These are phyloP conservation scores for Antennarius striatus DNA, from an alignment of 2,113 vertebrate species.

Conservation along the genomic window DNA sequence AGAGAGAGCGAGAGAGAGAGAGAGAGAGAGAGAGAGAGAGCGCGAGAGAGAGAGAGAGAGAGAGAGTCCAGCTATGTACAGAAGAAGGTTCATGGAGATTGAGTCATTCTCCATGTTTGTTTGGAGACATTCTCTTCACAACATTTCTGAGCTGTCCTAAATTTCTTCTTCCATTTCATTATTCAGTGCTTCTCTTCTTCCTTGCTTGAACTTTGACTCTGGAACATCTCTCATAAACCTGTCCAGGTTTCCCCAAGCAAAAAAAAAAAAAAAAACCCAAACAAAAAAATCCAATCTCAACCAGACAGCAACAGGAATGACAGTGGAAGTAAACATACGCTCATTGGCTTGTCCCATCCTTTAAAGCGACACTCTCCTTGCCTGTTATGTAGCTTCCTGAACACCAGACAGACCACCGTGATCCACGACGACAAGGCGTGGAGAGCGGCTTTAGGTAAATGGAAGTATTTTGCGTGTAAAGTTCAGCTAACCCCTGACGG, in stretches of 20 bases:
- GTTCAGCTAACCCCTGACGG: constrained; percentile 39
- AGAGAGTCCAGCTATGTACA: constrained; percentile 78
- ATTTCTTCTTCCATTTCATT: neutral
- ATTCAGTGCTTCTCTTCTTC: neutral
- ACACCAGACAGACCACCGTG: constrained; percentile 47
- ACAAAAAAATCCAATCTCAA: constrained; percentile 11
- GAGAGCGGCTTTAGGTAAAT: constrained; percentile 58
- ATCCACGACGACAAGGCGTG: constrained; percentile 45
- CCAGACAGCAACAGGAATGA: constrained; percentile 79
- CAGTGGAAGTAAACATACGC: constrained; percentile 81
- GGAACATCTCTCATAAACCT: neutral
- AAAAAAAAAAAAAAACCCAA: neutral
- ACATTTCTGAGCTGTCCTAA: constrained; percentile 11
- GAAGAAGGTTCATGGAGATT: constrained; percentile 47
- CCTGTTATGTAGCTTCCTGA: constrained; percentile 51
- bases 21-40: constrained; percentile 45
- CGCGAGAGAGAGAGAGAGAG: constrained; percentile 14
- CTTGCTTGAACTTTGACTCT: neutral
- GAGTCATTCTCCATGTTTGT: constrained; percentile 53
- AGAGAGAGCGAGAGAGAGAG: too few species aligned
- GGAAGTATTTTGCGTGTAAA: constrained; percentile 54
- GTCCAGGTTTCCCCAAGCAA: constrained; percentile 14
- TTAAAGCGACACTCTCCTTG: constrained; percentile 37
- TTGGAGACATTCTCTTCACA: constrained; percentile 61
- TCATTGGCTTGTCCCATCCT: constrained; percentile 66